These are phyloP conservation scores for Coregonus suidteri DNA, from an alignment of 2,797 vertebrate genomes.

Conservation along the genomic window DNA sequence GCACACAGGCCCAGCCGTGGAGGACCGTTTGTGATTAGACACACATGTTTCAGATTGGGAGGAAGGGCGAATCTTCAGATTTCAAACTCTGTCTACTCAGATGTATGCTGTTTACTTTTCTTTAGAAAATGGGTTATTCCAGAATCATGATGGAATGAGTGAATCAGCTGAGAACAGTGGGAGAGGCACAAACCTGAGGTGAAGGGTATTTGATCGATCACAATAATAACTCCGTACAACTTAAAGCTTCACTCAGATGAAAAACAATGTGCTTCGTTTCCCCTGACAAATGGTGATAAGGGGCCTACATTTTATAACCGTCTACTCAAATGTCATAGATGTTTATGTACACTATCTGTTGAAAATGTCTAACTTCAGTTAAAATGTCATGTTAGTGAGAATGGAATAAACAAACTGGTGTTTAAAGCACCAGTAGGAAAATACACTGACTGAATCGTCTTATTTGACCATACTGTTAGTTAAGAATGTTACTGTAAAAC, in stretches of 20 bases:
- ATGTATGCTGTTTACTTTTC: constrained; percentile 1
- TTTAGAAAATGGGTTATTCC: background rate
- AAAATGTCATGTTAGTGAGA: background rate
- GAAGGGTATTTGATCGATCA: background rate
- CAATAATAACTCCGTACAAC: background rate
- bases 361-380: background rate
- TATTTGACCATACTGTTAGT: too few species aligned
- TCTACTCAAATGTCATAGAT: background rate
- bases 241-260: background rate
- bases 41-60: constrained; percentile 16
- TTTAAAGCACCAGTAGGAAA: background rate
- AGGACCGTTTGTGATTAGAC: background rate
- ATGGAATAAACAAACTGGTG: background rate
- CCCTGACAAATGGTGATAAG: background rate
- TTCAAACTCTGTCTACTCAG: constrained; percentile 6
- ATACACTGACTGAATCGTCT: background rate
- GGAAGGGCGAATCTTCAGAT: background rate
- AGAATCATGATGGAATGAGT: constrained; percentile 12
- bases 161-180: background rate
- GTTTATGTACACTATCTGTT: background rate
- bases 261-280: background rate
- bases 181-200: background rate
- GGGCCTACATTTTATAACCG: too few species aligned
- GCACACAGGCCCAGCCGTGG: background rate
- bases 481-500: constrained; percentile 8